Percentiles rank a stretch among this genome's conserved stretches.
Conservation (phyloP, 2,888 invertebrate genomes). For the Cartodere bifasciata region DNA sequence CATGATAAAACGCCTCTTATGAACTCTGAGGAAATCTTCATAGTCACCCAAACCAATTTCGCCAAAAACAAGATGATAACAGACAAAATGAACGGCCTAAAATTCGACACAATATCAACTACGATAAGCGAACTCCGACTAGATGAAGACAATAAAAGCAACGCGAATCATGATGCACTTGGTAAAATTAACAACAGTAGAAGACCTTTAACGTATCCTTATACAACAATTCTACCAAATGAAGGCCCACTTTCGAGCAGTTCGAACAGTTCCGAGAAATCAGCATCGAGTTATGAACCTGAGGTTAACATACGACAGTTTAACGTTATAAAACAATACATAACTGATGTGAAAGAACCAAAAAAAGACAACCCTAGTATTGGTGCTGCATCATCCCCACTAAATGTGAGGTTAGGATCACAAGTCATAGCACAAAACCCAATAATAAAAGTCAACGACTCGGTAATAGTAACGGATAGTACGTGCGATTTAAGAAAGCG, state of each 20-base stretch:
- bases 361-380: conserved; percentile 6
- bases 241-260: conserved; percentile 15
- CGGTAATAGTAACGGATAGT: conserved; percentile 15
- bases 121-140: conserved; percentile 5
- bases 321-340: no score
- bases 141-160: conserved; percentile 9
- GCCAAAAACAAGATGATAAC: conserved; percentile 33
- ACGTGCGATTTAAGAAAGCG: conserved; percentile 12
- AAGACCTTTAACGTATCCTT: conserved; percentile 57
- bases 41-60: conserved; percentile 31
- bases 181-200: conserved; percentile 40
- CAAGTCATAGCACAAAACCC: conserved; percentile 15
- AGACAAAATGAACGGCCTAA: conserved; percentile 14
- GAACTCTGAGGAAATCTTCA: conserved; percentile 32
- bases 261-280: no score
- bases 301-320: no score
- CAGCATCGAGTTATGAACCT: no score
- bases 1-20: conserved; percentile 22
- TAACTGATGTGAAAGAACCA: no score
- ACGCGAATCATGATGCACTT: conserved; percentile 20
- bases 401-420: background rate
- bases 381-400: conserved; percentile 15
- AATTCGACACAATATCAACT: conserved; percentile 5
- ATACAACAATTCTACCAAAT: conserved; percentile 27
- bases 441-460: conserved; percentile 24